phyloP scores from a whole-genome alignment of 1,140 invertebrate genomes.

The Anoplolepis gracilipes region DNA sequence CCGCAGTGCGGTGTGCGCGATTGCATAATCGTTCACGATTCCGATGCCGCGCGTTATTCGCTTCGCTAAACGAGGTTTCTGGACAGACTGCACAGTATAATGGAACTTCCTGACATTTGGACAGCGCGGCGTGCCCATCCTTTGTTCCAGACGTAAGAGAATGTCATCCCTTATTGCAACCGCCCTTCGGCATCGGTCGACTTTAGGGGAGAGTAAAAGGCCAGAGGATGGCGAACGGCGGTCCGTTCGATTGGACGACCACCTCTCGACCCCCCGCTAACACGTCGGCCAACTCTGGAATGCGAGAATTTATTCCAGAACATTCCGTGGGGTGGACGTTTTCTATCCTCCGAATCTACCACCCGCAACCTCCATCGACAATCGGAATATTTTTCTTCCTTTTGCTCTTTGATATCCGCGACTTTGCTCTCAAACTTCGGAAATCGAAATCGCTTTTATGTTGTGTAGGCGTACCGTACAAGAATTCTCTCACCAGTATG shows the following conservation, averaged over 20 bases:
- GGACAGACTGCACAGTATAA: conserved; percentile 65
- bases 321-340: conserved; percentile 65
- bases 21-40: conserved; percentile 11
- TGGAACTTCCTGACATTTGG: conserved; percentile 70
- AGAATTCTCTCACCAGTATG: neutral
- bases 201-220: conserved; percentile 29
- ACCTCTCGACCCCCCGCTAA: conserved; percentile 25
- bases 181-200: conserved; percentile 40
- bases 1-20: neutral
- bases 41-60: neutral
- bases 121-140: conserved; percentile 44
- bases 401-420: conserved; percentile 3
- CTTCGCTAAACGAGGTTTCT: neutral
- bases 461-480: conserved; percentile 21
- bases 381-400: conserved; percentile 57
- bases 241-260: conserved; percentile 68
- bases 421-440: conserved; percentile 44
- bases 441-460: conserved; percentile 54
- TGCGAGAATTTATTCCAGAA: conserved; percentile 74
- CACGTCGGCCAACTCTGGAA: conserved; percentile 57
- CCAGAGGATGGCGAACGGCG: conserved; percentile 45
- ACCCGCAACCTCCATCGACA: neutral
- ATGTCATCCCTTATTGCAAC: conserved; percentile 75
- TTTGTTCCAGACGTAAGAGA: conserved; percentile 73
- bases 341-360: conserved; percentile 33